Evolutionary conservation across 1,140 invertebrate species (phyloP), one percentile per base, ranked within the genome.

Genomic region (Portunus trituberculatus): DNA sequence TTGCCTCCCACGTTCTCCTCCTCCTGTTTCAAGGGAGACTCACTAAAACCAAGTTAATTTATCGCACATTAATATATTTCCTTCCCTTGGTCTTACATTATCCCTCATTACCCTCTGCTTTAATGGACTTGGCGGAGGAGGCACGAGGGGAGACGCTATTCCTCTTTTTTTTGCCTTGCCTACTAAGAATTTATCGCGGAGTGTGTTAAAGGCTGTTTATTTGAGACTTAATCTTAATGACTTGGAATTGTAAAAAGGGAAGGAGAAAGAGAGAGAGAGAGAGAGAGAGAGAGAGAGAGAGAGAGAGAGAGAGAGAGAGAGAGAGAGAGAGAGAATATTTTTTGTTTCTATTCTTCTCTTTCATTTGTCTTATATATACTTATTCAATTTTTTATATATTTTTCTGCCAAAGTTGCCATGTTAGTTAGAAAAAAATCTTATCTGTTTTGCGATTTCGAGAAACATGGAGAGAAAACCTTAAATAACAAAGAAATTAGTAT

Each of bases 51-150:
- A n/a, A 76, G 67, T 76, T 76, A 76, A 76, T 76, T 76, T 76
- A 76, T 76, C 67, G 67, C n/a, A 7, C 67, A 76, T 76, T 76
- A 76, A 76, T 76, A 76, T 76, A 76, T 76, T 76, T 76, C 67
- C 67, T 76, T n/a, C 67, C 67, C 67, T 25, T 25, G 67, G 20
- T 76, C 67, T 76, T 76, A 25, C n/a, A 76, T 76, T 76, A 76
- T 76, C 67, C 67, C 20, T 76, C 67, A 76, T 76, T 76, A 76
- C 67, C 67, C 6, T n/a, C 67, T 76, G 67, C 67, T 76, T 76
- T 76, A 76, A 76, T 76, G 67, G 67, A 25, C 12, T 76, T 76
- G 67, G 67, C 67, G 67, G 25, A n/a, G 67, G 67, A 76, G 67
- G 67, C 20, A 20, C 20, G 25, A 76, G 67, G 67, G 67, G 67